Evolutionary conservation across 2,888 invertebrate genomes (phyloP).

Genomic region (Apodemia zela): DNA sequence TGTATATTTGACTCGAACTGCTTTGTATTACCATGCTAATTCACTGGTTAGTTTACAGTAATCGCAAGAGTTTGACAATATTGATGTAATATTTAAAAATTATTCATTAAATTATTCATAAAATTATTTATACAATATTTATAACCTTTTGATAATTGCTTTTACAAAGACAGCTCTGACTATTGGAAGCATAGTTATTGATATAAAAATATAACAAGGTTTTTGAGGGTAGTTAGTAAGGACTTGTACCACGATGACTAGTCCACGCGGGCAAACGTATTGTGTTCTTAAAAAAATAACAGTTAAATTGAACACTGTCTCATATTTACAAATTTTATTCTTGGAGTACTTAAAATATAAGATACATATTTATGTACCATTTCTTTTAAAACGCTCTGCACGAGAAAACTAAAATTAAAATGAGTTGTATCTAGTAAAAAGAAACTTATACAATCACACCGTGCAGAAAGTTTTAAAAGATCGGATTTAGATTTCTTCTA

Average conservation of each 20-base stretch:
- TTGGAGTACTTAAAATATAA: conserved; percentile 51
- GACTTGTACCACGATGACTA: conserved; percentile 46
- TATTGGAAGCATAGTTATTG: conserved; percentile 29
- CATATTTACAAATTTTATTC: conserved; percentile 66
- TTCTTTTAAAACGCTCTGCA: conserved; percentile 37
- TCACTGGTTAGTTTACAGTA: too few species aligned
- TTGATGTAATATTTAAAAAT: too few species aligned
- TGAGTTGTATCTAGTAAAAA: conserved; percentile 25
- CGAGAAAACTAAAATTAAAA: conserved; percentile 56
- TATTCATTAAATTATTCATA: too few species aligned
- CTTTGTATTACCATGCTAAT: too few species aligned
- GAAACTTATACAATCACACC: conserved; percentile 22
- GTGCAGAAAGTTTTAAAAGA: conserved; percentile 38
- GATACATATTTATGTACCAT: conserved; percentile 53
- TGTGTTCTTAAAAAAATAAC: conserved; percentile 71
- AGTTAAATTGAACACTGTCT: conserved; percentile 70
- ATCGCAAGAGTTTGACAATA: too few species aligned
- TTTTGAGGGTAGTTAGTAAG: conserved; percentile 18
- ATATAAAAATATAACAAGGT: conserved; percentile 44
- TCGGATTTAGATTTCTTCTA: conserved; percentile 45
- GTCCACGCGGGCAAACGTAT: conserved; percentile 41
- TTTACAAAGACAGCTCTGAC: not conserved
- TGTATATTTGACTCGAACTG: too few species aligned
- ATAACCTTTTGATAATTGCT: not conserved
- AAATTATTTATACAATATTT: too few species aligned